Evolutionary conservation across 2,888 invertebrate genomes (phyloP).

Genomic region (Theristus sp.): DNA sequence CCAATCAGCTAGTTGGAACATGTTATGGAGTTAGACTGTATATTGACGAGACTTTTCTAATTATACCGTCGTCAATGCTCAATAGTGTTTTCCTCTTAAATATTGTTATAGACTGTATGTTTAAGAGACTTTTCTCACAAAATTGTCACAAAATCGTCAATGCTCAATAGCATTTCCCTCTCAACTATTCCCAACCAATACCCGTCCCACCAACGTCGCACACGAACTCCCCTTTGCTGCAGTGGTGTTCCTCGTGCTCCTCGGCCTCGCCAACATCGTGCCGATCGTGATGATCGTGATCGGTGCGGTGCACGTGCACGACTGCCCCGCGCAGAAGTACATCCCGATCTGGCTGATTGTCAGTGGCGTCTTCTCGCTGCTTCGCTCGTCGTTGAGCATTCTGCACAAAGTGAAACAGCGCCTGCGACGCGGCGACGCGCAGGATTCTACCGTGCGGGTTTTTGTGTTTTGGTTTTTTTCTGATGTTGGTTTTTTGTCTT

Average conservation of each 20-base stretch:
- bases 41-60: too few relatives aligned
- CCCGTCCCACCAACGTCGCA: background rate
- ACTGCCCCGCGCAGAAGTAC: slow-evolving; percentile 46
- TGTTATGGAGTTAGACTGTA: too few relatives aligned
- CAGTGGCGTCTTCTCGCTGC: slow-evolving; percentile 46
- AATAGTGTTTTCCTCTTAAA: too few relatives aligned
- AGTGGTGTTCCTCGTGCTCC: slow-evolving; percentile 6
- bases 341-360: slow-evolving; percentile 47
- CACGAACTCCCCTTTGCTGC: slow-evolving; percentile 4
- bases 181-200: background rate
- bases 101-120: too few relatives aligned
- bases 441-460: background rate
- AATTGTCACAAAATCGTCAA: too few relatives aligned
- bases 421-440: background rate
- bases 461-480: background rate
- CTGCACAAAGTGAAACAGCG: slow-evolving; percentile 12
- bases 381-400: slow-evolving; percentile 44
- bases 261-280: slow-evolving; percentile 24
- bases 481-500: too few relatives aligned
- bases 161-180: too few relatives aligned
- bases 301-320: slow-evolving; percentile 44
- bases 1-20: too few relatives aligned
- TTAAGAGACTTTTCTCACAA: too few relatives aligned
- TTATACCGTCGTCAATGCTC: too few relatives aligned
- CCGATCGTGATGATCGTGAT: slow-evolving; percentile 50